phyloP scores from a whole-genome alignment of 2,113 vertebrate genomes.

The Poeciliopsis prolifica region DNA sequence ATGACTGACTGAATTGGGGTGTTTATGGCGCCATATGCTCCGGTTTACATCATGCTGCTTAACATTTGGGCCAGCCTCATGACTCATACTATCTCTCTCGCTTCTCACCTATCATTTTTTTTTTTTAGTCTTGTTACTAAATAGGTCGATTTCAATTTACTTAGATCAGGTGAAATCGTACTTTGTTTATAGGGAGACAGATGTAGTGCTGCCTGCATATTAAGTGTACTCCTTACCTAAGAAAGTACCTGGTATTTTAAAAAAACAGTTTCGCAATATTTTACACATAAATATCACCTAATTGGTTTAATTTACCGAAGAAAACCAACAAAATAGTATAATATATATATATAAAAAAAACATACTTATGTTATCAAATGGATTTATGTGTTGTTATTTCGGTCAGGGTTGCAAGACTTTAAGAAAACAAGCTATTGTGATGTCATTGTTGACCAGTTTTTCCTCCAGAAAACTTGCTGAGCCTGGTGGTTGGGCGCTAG shows the following conservation, averaged over 20 bases:
- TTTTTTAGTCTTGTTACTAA: neutral
- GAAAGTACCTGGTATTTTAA: neutral
- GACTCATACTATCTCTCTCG: slow-evolving; percentile 27
- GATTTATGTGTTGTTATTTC: no score
- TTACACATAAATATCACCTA: no score
- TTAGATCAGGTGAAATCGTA: neutral
- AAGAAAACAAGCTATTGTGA: no score
- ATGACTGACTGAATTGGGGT: slow-evolving; percentile 57
- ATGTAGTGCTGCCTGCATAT: neutral
- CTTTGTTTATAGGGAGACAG: neutral
- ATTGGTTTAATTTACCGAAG: no score
- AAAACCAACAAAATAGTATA: no score
- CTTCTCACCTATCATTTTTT: neutral
- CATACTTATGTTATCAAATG: no score
- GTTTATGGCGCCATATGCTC: slow-evolving; percentile 63
- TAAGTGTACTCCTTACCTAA: neutral
- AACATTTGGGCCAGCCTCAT: slow-evolving; percentile 60
- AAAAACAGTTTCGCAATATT: no score
- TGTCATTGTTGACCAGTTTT: no score
- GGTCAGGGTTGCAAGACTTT: no score
- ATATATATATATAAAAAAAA: no score
- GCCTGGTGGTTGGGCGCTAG: no score
- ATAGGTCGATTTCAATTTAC: slow-evolving; percentile 13
- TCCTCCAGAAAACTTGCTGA: no score
- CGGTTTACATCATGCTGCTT: slow-evolving; percentile 54